Evolutionary conservation across 2,888 invertebrate genomes (phyloP).

Genomic region (Heteromurus nitidus): DNA sequence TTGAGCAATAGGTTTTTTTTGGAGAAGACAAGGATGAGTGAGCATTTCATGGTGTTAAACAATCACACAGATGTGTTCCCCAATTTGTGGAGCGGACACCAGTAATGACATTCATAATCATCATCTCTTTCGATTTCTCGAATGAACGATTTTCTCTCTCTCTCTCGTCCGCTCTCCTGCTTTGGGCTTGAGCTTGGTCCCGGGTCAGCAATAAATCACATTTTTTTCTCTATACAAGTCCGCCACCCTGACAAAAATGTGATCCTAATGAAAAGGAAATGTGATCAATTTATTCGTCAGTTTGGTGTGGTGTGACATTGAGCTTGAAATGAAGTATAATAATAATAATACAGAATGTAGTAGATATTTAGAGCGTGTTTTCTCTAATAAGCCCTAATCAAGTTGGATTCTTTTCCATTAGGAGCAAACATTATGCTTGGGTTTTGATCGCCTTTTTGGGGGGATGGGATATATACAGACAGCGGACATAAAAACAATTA

Average conservation of each 20-base stretch:
- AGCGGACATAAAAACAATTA: too few relatives aligned
- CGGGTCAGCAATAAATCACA: slow-evolving; percentile 27
- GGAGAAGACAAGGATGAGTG: background rate
- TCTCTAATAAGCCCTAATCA: too few relatives aligned
- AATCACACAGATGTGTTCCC: background rate
- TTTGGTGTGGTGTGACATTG: background rate
- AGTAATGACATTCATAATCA: background rate
- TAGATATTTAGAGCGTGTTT: too few relatives aligned
- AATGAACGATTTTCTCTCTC: background rate
- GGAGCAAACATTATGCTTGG: too few relatives aligned
- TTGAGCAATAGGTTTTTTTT: background rate
- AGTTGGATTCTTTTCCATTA: too few relatives aligned
- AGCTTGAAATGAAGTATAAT: background rate
- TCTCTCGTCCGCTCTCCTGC: too few relatives aligned
- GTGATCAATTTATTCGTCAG: slow-evolving; percentile 18
- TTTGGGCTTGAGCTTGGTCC: too few relatives aligned
- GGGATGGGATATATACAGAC: too few relatives aligned
- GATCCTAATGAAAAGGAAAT: slow-evolving; percentile 44
- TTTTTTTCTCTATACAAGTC: slow-evolving; percentile 22
- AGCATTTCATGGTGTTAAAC: background rate
- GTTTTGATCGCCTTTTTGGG: too few relatives aligned
- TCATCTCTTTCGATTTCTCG: slow-evolving; percentile 29
- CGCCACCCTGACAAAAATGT: slow-evolving; percentile 53
- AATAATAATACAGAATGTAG: too few relatives aligned
- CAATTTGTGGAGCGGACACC: background rate